Base-by-base conservation (phyloP, 2,888 invertebrate genomes). In the Mycalesis mineus region DNA sequence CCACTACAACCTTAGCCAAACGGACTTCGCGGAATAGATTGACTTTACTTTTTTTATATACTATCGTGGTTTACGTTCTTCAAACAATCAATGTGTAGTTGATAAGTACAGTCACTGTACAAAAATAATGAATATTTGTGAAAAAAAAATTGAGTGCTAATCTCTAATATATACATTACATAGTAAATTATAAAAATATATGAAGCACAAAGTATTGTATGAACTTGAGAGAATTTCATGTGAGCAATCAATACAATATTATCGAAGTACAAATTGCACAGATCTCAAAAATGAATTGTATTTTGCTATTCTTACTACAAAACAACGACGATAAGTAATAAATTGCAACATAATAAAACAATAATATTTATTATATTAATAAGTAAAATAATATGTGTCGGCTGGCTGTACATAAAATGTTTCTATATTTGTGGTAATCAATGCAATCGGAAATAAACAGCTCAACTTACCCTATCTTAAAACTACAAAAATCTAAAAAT, bases 231-330 rank as follows among this genome's bases (percentile, higher is more conserved):
- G 9, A 1, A 31, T 14, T 14, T 45, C 14, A 33, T 7, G 11
- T 15, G 9, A 31, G 15, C 33, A 36, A 11, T 8, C 29, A 45
- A 15, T 15, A 33, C 15, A 31, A 7, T 42, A 2, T 11, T 31
- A 47, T 33, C 31, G 33, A 47, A 47, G 47, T 47, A 47, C 47
- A 47, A 47, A 47, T 6, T 31, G 36, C 36, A 36, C 36, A 33
- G 48, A 47, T 29, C 37, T 48, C 14, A 29, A 37, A 50, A 44
- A 37, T 31, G 15, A 36, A 31, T 37, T 22, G 5, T 51, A 29
- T 57, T 42, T 50, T 39, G 37, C 57, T 47, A 51, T 8, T 51
- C 33, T 33, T 44, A 11, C 42, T 17, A 52, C 47, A 47, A 31
- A 47, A 47, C 31, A 47, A 33, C 15, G 15, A 47, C 11, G 31